A percentile compares a stretch with the other conserved stretches of the same genome.
phyloP scores from a whole-genome alignment of 2,888 invertebrate species.

The Ctenicera cuprea region DNA sequence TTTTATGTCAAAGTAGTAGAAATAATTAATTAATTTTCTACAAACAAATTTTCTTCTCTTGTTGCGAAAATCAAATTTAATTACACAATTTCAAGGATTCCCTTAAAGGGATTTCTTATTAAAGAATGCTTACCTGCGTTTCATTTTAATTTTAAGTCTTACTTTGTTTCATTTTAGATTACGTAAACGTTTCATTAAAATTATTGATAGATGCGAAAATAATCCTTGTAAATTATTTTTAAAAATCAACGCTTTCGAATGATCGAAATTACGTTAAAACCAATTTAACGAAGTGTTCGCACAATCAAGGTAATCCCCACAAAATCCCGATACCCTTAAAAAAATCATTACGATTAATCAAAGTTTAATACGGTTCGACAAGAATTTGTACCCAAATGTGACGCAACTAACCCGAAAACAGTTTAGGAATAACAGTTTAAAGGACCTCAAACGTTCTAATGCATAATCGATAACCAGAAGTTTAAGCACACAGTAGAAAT shows the following conservation, averaged over 20 bases:
- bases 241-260: too few species aligned
- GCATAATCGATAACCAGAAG: conserved; percentile 31
- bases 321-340: too few species aligned
- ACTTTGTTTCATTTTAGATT: background rate
- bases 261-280: too few species aligned
- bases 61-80: background rate
- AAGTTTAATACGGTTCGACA: background rate
- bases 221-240: too few species aligned
- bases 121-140: background rate
- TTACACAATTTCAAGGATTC: background rate
- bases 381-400: background rate
- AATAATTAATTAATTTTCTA: conserved; percentile 21
- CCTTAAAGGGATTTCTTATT: background rate
- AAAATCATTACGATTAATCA: background rate
- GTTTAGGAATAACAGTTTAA: background rate
- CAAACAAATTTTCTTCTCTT: conserved; percentile 9
- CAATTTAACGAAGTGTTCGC: too few species aligned
- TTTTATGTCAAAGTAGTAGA: background rate
- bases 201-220: too few species aligned
- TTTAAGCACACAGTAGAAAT: conserved; percentile 5
- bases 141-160: background rate
- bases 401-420: background rate
- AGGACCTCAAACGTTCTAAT: conserved; percentile 21
- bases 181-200: too few species aligned
- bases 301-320: too few species aligned